Evolutionary conservation across 2,888 invertebrate species (phyloP).

Genomic region (Odontomyia ornata): DNA sequence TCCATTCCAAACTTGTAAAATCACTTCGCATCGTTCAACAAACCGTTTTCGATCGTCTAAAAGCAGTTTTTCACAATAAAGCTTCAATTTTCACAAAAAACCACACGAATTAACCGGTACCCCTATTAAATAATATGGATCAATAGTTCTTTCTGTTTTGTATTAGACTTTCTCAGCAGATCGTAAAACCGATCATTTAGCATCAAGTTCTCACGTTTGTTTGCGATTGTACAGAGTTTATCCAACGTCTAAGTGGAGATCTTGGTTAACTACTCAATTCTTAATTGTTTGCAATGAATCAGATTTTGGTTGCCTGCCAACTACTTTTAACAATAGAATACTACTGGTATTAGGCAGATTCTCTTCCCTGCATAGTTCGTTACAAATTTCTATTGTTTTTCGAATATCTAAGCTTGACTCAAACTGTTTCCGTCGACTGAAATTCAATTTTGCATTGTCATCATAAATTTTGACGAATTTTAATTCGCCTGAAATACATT

Average conservation of each 20-base stretch:
- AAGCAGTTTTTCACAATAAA: no score
- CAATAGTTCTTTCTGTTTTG: constrained; percentile 25
- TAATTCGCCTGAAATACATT: constrained; percentile 12
- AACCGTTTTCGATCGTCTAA: no score
- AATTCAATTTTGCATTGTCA: constrained; percentile 24
- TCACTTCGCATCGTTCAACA: no score
- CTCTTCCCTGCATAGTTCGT: constrained; percentile 28
- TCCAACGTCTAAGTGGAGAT: background rate
- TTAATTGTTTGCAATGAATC: no score
- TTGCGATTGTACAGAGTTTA: constrained; percentile 41
- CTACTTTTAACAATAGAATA: background rate
- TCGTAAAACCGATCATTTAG: constrained; percentile 24
- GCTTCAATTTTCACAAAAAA: no score
- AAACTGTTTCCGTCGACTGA: constrained; percentile 25
- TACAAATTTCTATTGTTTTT: constrained; percentile 26
- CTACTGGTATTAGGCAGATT: constrained; percentile 4
- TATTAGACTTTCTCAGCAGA: constrained; percentile 46
- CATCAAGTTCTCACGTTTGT: constrained; percentile 43
- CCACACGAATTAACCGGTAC: no score
- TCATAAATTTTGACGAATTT: constrained; percentile 29
- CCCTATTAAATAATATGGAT: no score
- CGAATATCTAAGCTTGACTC: constrained; percentile 20
- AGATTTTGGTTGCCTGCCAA: no score
- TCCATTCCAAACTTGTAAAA: no score
- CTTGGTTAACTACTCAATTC: no score